Evolutionary conservation across 2,797 vertebrate species (phyloP).

Genomic region (Thaleichthys pacificus): DNA sequence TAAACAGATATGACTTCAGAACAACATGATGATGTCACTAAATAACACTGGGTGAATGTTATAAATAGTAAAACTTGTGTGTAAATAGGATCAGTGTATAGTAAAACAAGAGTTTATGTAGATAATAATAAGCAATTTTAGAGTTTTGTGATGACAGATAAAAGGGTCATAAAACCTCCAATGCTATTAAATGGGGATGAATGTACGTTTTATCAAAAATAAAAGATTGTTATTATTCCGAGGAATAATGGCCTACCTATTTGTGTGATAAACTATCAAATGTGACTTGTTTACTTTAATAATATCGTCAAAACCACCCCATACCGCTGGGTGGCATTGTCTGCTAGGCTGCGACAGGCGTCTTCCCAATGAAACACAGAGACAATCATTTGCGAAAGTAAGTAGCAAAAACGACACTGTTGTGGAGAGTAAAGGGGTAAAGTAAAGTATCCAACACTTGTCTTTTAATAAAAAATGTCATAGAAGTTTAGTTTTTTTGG

Average conservation of each 20-base stretch:
- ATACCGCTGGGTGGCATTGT: neutral
- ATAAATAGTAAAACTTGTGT: neutral
- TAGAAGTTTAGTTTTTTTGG: neutral
- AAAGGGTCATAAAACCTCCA: neutral
- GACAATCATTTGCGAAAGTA: too few relatives aligned
- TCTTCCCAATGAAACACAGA: too few relatives aligned
- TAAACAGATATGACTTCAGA: slow-evolving; percentile 36
- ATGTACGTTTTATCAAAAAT: slow-evolving; percentile 2
- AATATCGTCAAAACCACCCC: neutral
- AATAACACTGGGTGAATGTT: slow-evolving; percentile 63
- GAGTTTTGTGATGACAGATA: neutral
- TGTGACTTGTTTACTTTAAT: neutral
- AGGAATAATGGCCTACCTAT: neutral
- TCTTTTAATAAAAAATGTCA: neutral
- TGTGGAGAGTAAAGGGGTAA: neutral
- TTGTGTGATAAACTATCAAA: neutral
- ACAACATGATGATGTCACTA: neutral
- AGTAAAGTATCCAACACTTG: neutral
- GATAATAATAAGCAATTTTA: neutral
- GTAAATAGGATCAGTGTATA: neutral
- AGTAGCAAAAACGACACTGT: too few relatives aligned
- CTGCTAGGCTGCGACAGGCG: neutral
- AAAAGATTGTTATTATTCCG: neutral
- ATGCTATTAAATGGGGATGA: neutral
- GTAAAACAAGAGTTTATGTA: neutral